Base-by-base conservation (phyloP, 2,797 vertebrate genomes). In the Dipus sagitta region DNA sequence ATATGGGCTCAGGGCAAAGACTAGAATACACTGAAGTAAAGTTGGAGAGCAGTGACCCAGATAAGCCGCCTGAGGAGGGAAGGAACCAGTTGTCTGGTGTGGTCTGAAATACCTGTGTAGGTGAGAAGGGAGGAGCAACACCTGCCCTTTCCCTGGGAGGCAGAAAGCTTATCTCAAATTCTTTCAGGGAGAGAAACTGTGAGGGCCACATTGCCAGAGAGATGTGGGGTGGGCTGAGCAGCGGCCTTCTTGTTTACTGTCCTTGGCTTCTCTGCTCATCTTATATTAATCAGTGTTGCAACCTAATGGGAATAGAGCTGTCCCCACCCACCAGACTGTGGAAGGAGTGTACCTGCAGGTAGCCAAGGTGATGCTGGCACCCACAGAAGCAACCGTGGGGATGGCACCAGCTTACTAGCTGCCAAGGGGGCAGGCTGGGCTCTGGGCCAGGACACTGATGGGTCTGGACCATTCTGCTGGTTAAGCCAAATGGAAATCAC, bases 311-410 rank as follows among this genome's bases (percentile, higher is more conserved):
- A 62, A 67, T 30, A 24, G 70, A 78, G 74, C 2, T 30, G 65
- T 81, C 38, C 72, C 32, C 58, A 70, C 47, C 30, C 2, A 9
- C 23, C 23, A 65, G 60, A 92, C 23, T 12, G n/a, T 17, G 76
- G 42, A 82, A 93, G 85, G 90, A 85, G 47, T 80, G 74, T 76
- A 65, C 86, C 64, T 77, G 38, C 64, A 93, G 78, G 94, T 94
- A 83, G 90, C 79, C 82, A 88, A 13, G 88, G 95, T 60, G 79
- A 95, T 13, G 32, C 68, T 94, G 96, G 96, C 87, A 90, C 34
- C 70, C 84, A 34, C 54, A 32, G 52, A 87, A 26, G 54, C 28
- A 76, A 20, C 84, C 18, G 18, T 80, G 58, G 23, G 54, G 54
- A 78, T 72, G 85, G 77, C 74, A 85, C 47, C 1, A 3, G 5